Evolutionary conservation across 2,888 invertebrate genomes (phyloP), one percentile per base, ranked within the genome.

Genomic region (Troides aeacus): DNA sequence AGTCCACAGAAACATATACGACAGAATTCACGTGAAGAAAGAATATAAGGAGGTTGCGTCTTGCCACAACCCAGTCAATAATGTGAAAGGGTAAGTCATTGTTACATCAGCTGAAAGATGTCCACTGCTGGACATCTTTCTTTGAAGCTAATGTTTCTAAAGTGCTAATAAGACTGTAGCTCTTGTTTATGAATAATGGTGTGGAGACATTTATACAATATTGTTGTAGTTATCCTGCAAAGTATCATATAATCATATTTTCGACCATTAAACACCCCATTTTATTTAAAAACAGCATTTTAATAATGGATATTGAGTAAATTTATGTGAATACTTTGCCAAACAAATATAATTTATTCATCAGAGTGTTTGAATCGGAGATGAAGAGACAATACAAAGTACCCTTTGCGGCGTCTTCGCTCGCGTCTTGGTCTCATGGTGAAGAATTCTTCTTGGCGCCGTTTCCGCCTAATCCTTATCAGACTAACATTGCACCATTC

Each of bases 401-500:
- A 1, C 93, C 93, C 0, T 90, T 79, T 72, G 83, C 87, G 0
- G 59, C 69, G 0, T 88, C 90, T 0, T 64, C 80, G 0, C 81
- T 92, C 1, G 83, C 88, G 0, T 83, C 87, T 0, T 90, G 89
- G 88, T 72, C 74, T n/a, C 85, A 88, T 64, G 90, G 88, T 0
- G 92, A 90, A 73, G 65, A 71, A 2, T 90, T 88, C 71, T 85
- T 89, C 71, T 73, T 89, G 64, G 84, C 90, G 0, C 90, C 90
- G 0, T 89, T 82, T 77, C 85, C 86, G 0, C 92, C 92, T 0
- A 92, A 90, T 72, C 90, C 91, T 0, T 91, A 78, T 75, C 92
- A 92, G 77, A 90, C 91, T 1, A 89, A 88, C 75, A 86, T 88
- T 1, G 88, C 91, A 0, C 92, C 92, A 0, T 90, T 90, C 74